Evolutionary conservation across 2,888 invertebrate genomes (phyloP).

Genomic region (Osedax frankpressi): DNA sequence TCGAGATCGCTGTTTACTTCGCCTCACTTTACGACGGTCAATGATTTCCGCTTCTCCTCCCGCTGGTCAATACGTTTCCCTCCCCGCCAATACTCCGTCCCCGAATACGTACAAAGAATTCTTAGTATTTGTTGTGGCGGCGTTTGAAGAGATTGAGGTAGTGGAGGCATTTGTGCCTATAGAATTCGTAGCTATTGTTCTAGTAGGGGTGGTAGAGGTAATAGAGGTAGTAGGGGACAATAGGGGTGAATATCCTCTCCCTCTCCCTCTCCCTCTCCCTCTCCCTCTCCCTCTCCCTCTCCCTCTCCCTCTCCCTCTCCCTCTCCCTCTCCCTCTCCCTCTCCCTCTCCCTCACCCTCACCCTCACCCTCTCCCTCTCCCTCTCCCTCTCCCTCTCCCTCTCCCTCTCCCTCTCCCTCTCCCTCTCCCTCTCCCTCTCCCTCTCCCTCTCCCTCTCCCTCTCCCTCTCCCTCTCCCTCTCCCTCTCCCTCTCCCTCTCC

Average conservation of each 20-base stretch:
- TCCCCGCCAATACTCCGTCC: too few relatives aligned
- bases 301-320: not conserved
- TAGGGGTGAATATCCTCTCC: not conserved
- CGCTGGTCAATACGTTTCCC: too few relatives aligned
- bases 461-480: not conserved
- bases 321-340: not conserved
- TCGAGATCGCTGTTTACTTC: too few relatives aligned
- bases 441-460: not conserved
- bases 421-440: not conserved
- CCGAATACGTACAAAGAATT: too few relatives aligned
- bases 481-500: not conserved
- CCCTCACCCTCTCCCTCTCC: not conserved
- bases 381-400: not conserved
- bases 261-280: not conserved
- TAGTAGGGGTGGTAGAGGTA: too few relatives aligned
- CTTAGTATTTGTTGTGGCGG: too few relatives aligned
- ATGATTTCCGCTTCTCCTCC: too few relatives aligned
- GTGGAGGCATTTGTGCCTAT: too few relatives aligned
- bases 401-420: not conserved
- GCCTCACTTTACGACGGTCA: too few relatives aligned
- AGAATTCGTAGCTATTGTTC: too few relatives aligned
- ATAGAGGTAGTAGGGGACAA: too few relatives aligned
- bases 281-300: constrained; percentile 11
- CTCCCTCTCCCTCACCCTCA: not conserved
- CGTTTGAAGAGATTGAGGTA: too few relatives aligned